Base-by-base conservation (phyloP, 2,113 vertebrate genomes). In the Microcebus murinus region DNA sequence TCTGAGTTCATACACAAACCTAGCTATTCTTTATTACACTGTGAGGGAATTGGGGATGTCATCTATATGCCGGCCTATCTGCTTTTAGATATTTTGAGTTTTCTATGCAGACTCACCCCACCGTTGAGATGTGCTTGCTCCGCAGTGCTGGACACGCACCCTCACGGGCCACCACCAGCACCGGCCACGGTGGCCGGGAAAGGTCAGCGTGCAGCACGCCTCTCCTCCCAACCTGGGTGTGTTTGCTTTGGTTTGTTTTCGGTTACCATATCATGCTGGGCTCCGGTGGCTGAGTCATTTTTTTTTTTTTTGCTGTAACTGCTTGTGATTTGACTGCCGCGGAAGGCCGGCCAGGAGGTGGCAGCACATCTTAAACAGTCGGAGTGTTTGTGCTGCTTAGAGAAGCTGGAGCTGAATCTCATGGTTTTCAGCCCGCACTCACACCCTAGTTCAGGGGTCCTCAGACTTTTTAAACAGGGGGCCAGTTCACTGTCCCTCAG, bases 331-430 rank as follows among this genome's bases (percentile, higher is more conserved):
- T 81, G 83, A 20, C 42, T 42, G 81, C 61, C 65, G 34, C 34
- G 70, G 34, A 57, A 71, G 21, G 21, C 42, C 59, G 39, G 31
- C 89, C 96, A 96, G 86, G 48, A 90, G 94, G 73, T 77, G 92
- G 96, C 87, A 95, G 96, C 89, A 82, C 29, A 63, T 45, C 52
- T 48, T 42, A 86, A 34, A 23, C 17, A 11, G 27, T 29, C 31
- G 25, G 0, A 34, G 25, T 23, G n/a, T 42, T 10, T 74, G 48
- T 48, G 20, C 39, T 87, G 45, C 39, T 77, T 48, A n/a, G 45
- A 63, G 57, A 85, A n/a, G 57, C 76, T 59, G 3, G 42, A 21
- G 52, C n/a, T 73, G 55, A n/a, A 18, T 25, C 42, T 50, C 0
- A 8, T 27, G 87, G 85, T 48, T 68, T 79, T 82, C 77, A 65